Conservation (phyloP, 2,113 vertebrate genomes). For the Vanacampus margaritifer region DNA sequence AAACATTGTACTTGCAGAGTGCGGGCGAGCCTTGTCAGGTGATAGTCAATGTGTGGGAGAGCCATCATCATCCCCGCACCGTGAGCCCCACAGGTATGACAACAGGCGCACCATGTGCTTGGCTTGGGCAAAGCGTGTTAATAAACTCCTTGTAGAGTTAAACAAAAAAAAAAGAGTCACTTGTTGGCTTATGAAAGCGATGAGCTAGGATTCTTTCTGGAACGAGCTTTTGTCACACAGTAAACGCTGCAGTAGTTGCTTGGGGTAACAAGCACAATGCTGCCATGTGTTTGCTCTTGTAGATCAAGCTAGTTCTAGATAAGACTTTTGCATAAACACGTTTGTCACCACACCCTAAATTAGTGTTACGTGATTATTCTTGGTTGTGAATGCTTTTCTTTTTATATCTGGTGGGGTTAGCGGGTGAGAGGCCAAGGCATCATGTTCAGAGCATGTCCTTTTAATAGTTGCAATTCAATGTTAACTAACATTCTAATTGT, state of each 20-base stretch:
- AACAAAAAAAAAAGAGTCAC: background rate
- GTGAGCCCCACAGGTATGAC: slow-evolving; percentile 97
- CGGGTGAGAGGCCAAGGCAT: background rate
- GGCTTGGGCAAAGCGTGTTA: slow-evolving; percentile 20
- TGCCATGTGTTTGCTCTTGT: background rate
- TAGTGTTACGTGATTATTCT: background rate
- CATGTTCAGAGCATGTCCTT: background rate
- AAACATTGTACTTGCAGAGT: slow-evolving; percentile 96
- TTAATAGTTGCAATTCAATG: background rate
- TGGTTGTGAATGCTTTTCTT: background rate
- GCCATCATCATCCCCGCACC: slow-evolving; percentile 94
- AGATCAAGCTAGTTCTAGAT: background rate
- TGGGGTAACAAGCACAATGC: background rate
- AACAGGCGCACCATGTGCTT: slow-evolving; percentile 31
- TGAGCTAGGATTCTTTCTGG: background rate
- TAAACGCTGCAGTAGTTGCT: background rate
- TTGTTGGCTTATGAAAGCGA: background rate
- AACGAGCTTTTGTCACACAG: background rate
- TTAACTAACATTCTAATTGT: background rate
- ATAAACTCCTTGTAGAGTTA: background rate
- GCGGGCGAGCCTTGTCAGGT: slow-evolving; percentile 91
- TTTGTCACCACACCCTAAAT: background rate
- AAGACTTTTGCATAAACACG: background rate
- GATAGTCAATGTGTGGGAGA: slow-evolving; percentile 99
- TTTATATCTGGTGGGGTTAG: background rate